A percentile compares a stretch with the other conserved stretches of the same genome.
Evolutionary conservation across 2,888 invertebrate genomes (phyloP).

Genomic region (Saturnia japonica): DNA sequence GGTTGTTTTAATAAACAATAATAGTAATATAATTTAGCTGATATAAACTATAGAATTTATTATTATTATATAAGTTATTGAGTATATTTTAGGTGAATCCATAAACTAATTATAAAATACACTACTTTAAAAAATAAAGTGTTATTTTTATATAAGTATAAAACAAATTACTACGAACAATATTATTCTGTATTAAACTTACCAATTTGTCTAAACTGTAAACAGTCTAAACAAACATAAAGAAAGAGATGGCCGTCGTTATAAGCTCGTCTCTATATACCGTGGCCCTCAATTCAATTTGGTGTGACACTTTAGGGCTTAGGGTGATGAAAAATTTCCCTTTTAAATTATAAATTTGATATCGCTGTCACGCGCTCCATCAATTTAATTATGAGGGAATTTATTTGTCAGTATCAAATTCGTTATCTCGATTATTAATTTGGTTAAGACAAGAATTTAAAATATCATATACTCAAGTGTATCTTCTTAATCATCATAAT

Average conservation of each 20-base stretch:
- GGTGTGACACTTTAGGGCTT: slow-evolving; percentile 52
- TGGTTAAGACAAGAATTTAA: neutral
- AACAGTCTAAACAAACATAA: neutral
- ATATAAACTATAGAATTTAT: neutral
- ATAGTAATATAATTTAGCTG: neutral
- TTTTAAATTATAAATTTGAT: slow-evolving; percentile 71
- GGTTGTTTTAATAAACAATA: neutral
- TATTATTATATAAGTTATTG: no score
- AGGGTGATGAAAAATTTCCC: slow-evolving; percentile 68
- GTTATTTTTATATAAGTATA: neutral
- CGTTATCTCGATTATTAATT: slow-evolving; percentile 34
- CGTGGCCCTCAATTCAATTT: slow-evolving; percentile 70
- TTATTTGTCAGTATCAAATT: slow-evolving; percentile 56
- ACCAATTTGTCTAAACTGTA: neutral
- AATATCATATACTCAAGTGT: neutral
- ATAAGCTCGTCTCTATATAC: slow-evolving; percentile 39
- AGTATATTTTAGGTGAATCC: neutral
- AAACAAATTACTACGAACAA: neutral
- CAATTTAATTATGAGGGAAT: slow-evolving; percentile 66
- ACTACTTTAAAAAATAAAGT: neutral
- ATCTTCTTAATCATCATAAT: neutral
- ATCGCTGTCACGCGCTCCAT: slow-evolving; percentile 67
- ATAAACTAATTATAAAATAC: neutral
- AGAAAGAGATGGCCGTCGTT: neutral
- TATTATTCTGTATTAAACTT: neutral